A percentile compares a stretch with the other conserved stretches of the same genome.
These are phyloP conservation scores for Hydropsyche betteni DNA, from an alignment of 2,888 invertebrate species.

Conservation along the genomic window DNA sequence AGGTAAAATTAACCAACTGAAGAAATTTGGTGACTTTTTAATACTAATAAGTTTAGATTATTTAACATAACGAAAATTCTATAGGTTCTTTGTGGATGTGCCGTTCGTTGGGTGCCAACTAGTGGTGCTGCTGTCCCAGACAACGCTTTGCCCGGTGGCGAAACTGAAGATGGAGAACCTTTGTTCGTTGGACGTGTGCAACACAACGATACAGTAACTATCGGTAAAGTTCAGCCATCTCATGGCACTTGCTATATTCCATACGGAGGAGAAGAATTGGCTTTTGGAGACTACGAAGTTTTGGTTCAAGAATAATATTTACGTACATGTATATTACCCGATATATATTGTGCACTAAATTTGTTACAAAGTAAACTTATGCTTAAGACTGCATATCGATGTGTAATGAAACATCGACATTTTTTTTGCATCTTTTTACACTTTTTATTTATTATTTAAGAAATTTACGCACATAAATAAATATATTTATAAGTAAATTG, in stretches of 20 bases:
- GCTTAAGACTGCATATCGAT: conserved; percentile 2
- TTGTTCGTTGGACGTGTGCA: conserved; percentile 80
- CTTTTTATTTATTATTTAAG: neutral
- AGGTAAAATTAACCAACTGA: conserved; percentile 61
- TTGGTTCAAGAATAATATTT: conserved; percentile 60
- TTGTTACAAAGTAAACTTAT: neutral
- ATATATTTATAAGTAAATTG: conserved; percentile 7
- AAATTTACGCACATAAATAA: neutral
- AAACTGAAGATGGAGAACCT: conserved; percentile 81
- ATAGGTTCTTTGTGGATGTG: conserved; percentile 69
- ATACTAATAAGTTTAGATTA: neutral
- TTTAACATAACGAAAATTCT: neutral
- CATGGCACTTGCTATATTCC: conserved; percentile 86
- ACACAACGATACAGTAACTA: conserved; percentile 79
- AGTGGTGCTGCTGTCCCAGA: conserved; percentile 76
- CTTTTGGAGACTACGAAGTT: conserved; percentile 84
- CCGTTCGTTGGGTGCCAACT: conserved; percentile 76
- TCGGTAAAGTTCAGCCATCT: conserved; percentile 86
- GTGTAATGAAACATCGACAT: neutral
- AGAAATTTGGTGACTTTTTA: neutral
- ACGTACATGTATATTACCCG: neutral
- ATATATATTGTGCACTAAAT: conserved; percentile 1
- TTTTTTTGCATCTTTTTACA: neutral
- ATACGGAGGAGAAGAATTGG: conserved; percentile 80
- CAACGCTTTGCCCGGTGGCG: conserved; percentile 76